Percentiles rank a stretch among this genome's conserved stretches.
phyloP scores from a whole-genome alignment of 2,797 vertebrate genomes.

The Nannoperca australis region DNA sequence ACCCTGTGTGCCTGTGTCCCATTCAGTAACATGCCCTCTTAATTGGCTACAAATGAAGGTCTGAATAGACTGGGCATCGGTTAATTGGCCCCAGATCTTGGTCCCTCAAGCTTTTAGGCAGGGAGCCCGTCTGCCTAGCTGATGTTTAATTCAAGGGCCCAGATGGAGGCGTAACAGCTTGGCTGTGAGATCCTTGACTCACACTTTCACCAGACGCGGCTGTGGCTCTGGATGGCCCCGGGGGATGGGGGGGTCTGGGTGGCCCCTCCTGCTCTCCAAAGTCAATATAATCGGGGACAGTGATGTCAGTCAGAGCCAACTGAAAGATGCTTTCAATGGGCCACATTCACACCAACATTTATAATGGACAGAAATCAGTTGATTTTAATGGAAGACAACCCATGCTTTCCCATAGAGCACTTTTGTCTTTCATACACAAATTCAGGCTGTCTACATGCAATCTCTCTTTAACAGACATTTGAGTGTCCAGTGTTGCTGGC shows the following conservation, averaged over 20 bases:
- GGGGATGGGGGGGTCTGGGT: conserved; percentile 34
- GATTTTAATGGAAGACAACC: not conserved
- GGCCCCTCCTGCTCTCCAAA: conserved; percentile 36
- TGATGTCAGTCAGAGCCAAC: conserved; percentile 54
- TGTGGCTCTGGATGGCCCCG: conserved; percentile 31
- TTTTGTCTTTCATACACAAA: not conserved
- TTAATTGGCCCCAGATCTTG: conserved; percentile 74
- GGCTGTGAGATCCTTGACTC: conserved; percentile 69
- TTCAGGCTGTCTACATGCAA: not conserved
- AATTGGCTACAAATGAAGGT: conserved; percentile 71
- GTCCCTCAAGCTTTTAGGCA: conserved; percentile 67
- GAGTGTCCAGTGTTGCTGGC: not conserved
- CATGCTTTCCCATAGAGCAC: not conserved
- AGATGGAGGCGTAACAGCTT: conserved; percentile 77
- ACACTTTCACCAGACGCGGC: conserved; percentile 67
- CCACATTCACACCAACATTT: not conserved
- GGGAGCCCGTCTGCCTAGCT: conserved; percentile 68
- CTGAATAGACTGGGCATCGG: conserved; percentile 63
- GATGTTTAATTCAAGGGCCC: conserved; percentile 82
- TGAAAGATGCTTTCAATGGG: conserved; percentile 32
- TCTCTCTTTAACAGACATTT: not conserved
- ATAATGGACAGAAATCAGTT: not conserved
- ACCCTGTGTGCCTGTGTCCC: conserved; percentile 29
- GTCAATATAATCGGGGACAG: conserved; percentile 48
- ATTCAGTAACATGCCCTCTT: conserved; percentile 53